Evolutionary conservation across 2,888 invertebrate species (phyloP).

Genomic region (Notodonta ziczac): DNA sequence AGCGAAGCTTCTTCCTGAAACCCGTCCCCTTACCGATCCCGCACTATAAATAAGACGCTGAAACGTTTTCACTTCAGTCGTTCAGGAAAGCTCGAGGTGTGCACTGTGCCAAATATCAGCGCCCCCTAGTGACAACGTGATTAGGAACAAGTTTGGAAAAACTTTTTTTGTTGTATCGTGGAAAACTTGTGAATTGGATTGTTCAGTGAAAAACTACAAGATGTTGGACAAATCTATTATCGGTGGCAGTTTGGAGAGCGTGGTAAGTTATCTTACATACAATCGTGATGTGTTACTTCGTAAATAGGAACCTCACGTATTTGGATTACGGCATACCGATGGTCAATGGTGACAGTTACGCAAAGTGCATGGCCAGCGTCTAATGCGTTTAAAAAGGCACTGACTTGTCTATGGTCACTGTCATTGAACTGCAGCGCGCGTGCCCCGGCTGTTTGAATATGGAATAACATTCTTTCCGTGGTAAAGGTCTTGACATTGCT

Average conservation of each 20-base stretch:
- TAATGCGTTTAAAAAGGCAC: slow-evolving; percentile 74
- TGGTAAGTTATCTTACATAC: slow-evolving; percentile 63
- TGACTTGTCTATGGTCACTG: slow-evolving; percentile 71
- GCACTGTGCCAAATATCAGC: slow-evolving; percentile 70
- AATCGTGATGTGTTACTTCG: slow-evolving; percentile 1
- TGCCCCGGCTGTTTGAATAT: slow-evolving; percentile 68
- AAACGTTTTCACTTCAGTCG: slow-evolving; percentile 73
- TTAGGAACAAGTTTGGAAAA: slow-evolving; percentile 50
- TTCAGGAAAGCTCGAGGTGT: slow-evolving; percentile 71
- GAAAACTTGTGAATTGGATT: slow-evolving; percentile 50
- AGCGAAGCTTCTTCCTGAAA: slow-evolving; percentile 70
- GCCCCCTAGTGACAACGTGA: slow-evolving; percentile 71
- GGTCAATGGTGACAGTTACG: slow-evolving; percentile 58
- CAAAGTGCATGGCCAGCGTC: slow-evolving; percentile 68
- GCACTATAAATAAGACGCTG: slow-evolving; percentile 77
- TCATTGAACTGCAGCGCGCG: slow-evolving; percentile 73
- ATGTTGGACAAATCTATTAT: slow-evolving; percentile 79
- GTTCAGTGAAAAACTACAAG: slow-evolving; percentile 45
- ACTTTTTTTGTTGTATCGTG: slow-evolving; percentile 36
- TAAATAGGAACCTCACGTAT: slow-evolving; percentile 30
- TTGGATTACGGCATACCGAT: slow-evolving; percentile 53
- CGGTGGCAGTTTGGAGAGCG: slow-evolving; percentile 81
- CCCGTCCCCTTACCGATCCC: slow-evolving; percentile 64
- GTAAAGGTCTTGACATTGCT: slow-evolving; percentile 78
- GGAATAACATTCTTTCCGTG: slow-evolving; percentile 70